Conservation (phyloP, 1,140 invertebrate species). For the Pteromalus puparum region DNA sequence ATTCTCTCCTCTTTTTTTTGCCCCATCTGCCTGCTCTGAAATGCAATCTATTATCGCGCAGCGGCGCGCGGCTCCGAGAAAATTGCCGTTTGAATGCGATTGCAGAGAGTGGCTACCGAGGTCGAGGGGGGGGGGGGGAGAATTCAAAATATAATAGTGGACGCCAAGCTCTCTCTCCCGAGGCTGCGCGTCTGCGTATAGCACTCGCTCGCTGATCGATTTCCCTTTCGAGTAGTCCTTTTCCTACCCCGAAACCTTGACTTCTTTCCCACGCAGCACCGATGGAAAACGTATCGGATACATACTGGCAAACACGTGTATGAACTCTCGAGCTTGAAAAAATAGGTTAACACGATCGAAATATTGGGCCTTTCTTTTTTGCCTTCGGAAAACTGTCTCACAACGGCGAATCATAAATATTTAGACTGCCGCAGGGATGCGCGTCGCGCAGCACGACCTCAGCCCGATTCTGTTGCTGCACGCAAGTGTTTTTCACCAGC, state of each 20-base stretch:
- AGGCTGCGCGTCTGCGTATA: constrained; percentile 3
- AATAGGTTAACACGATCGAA: constrained; percentile 39
- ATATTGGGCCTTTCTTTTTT: neutral
- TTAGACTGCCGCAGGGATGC: constrained; percentile 45
- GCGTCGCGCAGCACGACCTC: constrained; percentile 47
- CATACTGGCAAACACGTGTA: neutral
- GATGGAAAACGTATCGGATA: neutral
- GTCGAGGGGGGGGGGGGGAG: constrained; percentile 28
- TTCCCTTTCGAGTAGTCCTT: constrained; percentile 36
- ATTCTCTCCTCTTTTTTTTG: constrained; percentile 17
- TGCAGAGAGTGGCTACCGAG: constrained; percentile 28
- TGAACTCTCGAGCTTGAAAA: neutral
- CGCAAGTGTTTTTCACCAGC: neutral
- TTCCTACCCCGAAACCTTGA: constrained; percentile 39
- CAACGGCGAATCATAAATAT: constrained; percentile 22
- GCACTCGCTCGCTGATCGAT: constrained; percentile 24
- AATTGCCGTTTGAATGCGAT: constrained; percentile 14
- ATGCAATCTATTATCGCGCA: constrained; percentile 28
- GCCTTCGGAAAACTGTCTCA: neutral
- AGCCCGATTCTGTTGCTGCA: constrained; percentile 39
- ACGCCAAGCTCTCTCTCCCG: neutral
- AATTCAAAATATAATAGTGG: constrained; percentile 40
- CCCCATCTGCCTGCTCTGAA: neutral
- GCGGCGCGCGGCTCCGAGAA: neutral
- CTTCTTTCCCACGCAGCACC: constrained; percentile 16